Evolutionary conservation across 2,888 invertebrate species (phyloP).

Genomic region (Polydrusus pterygomalis): DNA sequence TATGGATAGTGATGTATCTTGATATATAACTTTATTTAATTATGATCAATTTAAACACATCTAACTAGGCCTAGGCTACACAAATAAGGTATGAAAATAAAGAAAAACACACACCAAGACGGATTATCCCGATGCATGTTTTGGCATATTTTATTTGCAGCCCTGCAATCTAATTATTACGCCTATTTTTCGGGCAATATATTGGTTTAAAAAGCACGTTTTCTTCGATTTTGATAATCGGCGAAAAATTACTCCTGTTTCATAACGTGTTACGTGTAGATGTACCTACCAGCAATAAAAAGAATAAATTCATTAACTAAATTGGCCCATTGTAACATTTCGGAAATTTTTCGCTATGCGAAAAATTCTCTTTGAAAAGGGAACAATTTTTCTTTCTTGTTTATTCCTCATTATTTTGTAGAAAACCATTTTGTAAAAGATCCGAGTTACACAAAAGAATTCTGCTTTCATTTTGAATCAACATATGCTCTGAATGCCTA

Average conservation of each 20-base stretch:
- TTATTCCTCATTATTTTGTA: constrained; percentile 19
- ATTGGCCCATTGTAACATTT: background rate
- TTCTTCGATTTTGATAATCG: too few species aligned
- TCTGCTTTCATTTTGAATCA: background rate
- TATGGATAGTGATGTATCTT: too few species aligned
- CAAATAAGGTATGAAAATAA: too few species aligned
- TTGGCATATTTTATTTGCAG: too few species aligned
- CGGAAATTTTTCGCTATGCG: background rate
- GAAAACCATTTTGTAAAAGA: constrained; percentile 10
- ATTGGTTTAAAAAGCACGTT: too few species aligned
- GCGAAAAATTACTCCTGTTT: background rate
- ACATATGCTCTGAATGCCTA: background rate
- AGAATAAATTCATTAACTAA: background rate
- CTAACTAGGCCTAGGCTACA: too few species aligned
- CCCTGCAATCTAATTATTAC: too few species aligned
- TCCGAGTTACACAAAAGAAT: constrained; percentile 1
- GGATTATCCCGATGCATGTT: too few species aligned
- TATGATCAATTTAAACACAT: too few species aligned
- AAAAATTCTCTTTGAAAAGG: background rate
- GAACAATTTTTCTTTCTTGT: constrained; percentile 16
- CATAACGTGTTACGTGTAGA: background rate
- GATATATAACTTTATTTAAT: too few species aligned
- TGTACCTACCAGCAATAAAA: background rate
- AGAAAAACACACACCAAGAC: too few species aligned
- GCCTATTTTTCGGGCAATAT: too few species aligned